These are phyloP conservation scores for Rattus norvegicus DNA, from an alignment of 2,113 vertebrate genomes.

Conservation along the genomic window DNA sequence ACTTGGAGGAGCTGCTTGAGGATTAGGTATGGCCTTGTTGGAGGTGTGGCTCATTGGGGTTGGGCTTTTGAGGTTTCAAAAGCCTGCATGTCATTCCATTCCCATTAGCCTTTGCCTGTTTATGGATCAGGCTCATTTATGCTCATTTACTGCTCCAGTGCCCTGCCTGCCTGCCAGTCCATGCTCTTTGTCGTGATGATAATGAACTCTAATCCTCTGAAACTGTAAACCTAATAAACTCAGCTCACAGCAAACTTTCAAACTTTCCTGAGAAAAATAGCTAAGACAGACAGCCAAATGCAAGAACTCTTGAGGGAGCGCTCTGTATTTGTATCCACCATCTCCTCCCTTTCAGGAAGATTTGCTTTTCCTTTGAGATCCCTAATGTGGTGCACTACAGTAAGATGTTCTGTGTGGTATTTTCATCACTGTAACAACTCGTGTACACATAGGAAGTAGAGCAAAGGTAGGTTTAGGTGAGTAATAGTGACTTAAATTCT, in stretches of 20 bases:
- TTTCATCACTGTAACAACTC: neutral
- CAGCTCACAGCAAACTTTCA: neutral
- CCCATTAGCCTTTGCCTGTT: neutral
- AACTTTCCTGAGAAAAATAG: no score
- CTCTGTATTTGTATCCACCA: fast-evolving
- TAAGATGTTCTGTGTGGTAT: neutral
- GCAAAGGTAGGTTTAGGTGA: neutral
- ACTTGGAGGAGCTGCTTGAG: neutral
- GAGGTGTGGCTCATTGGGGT: neutral
- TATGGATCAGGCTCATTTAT: no score
- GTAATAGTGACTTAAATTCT: neutral
- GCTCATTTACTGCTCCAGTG: neutral
- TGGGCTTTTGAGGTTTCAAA: neutral
- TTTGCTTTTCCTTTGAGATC: neutral
- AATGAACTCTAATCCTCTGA: neutral
- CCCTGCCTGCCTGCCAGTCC: neutral
- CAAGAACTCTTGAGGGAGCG: neutral
- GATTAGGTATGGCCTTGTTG: neutral
- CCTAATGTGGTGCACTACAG: neutral
- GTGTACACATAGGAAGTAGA: neutral
- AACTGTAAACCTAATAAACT: neutral
- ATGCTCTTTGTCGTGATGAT: neutral
- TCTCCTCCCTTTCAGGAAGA: neutral
- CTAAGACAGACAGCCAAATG: neutral
- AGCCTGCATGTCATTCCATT: neutral